These are phyloP conservation scores for Hypotaenidia philippensis DNA, from an alignment of 2,797 vertebrate genomes.

Conservation along the genomic window DNA sequence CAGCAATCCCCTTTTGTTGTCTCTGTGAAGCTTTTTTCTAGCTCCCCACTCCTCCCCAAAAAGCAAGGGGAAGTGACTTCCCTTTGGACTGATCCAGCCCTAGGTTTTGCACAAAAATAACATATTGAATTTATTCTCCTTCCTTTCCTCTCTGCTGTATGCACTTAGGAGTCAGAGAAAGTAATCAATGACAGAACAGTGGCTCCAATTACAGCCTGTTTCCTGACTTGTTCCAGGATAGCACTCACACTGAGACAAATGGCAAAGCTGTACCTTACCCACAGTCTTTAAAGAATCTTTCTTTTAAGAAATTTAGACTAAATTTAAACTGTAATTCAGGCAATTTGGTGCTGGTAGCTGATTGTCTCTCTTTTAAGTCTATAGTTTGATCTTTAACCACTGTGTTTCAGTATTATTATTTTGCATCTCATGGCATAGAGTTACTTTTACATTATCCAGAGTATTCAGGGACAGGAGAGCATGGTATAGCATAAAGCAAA, in stretches of 20 bases:
- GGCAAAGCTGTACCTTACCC: background rate
- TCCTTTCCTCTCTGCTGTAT: background rate
- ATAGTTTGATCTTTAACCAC: background rate
- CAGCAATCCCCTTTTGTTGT: background rate
- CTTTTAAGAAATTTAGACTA: background rate
- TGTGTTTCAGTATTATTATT: background rate
- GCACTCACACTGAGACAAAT: background rate
- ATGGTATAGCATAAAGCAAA: background rate
- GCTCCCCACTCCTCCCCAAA: background rate
- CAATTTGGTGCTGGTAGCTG: background rate
- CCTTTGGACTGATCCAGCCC: background rate
- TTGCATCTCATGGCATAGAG: background rate
- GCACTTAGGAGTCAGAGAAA: background rate
- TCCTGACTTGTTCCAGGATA: background rate
- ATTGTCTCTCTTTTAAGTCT: background rate
- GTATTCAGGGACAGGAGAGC: background rate
- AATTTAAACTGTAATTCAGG: background rate
- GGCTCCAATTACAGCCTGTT: background rate
- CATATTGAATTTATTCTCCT: background rate
- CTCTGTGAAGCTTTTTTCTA: background rate
- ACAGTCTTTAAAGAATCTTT: background rate
- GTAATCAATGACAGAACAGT: slow-evolving; percentile 21
- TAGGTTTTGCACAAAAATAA: background rate
- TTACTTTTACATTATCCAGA: background rate
- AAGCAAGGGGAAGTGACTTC: background rate